Conservation (phyloP, 2,113 vertebrate genomes). For the Bettongia penicillata region DNA sequence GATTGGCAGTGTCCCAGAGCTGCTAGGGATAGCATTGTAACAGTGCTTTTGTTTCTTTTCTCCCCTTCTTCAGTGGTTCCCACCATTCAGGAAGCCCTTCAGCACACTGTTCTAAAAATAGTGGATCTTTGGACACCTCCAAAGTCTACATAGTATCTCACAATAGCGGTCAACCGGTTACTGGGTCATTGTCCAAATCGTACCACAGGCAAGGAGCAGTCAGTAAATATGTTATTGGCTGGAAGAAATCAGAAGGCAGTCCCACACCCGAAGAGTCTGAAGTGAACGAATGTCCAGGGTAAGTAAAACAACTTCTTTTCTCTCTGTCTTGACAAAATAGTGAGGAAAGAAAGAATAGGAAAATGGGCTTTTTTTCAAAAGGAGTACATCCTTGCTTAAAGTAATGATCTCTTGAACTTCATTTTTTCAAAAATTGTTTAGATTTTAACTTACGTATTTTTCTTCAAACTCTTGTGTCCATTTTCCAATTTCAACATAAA, state of each 20-base stretch:
- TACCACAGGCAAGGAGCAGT: constrained; percentile 87
- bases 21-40: neutral
- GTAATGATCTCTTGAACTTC: neutral
- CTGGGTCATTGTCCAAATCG: constrained; percentile 86
- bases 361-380: neutral
- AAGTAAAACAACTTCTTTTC: constrained; percentile 58
- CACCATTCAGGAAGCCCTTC: constrained; percentile 94
- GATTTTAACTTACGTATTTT: constrained; percentile 1
- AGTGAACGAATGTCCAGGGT: constrained; percentile 91
- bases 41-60: constrained; percentile 56
- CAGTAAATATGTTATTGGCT: constrained; percentile 88
- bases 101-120: constrained; percentile 89
- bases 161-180: constrained; percentile 82
- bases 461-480: neutral
- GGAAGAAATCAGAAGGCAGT: constrained; percentile 89
- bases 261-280: constrained; percentile 91
- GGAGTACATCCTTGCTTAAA: neutral
- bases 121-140: constrained; percentile 92
- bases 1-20: rapidly evolving
- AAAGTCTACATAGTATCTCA: constrained; percentile 94
- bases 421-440: constrained; percentile 2
- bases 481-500: neutral
- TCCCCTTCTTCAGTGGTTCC: constrained; percentile 88
- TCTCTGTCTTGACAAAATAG: neutral
- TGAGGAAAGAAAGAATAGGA: neutral